Evolutionary conservation across 2,888 invertebrate species (phyloP), one percentile per base, ranked within the genome.

Genomic region (Deilephila porcellus): DNA sequence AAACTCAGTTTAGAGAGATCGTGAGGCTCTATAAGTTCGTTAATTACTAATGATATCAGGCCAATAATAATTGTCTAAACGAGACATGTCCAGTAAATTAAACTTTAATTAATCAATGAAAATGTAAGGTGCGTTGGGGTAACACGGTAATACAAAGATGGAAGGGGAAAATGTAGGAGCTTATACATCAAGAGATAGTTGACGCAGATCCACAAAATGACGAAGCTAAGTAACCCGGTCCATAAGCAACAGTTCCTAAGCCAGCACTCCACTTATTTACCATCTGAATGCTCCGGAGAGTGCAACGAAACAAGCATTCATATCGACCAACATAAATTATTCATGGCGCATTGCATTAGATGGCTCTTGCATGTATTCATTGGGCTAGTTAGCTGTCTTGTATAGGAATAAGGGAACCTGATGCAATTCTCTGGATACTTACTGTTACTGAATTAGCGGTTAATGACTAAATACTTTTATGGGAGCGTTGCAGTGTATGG

Each of bases 301-400:
- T 64, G 20, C 64, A 20, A 11, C 45, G 45, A 1, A 19, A 62
- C 32, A 37, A 45, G 64, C 37, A 45, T 64, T 32, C 45, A 64
- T 45, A 45, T 64, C 45, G 25, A 4, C 32, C 34, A 11, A 8
- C 5, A 56, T 64, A 45, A 20, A 64, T 64, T 64, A 64, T 64
- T 64, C 64, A 64, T 64, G 20, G 37, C 5, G 37, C 45, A 14
- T 64, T 45, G 37, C 64, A 45, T 64, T 64, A 45, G 64, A 20
- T 4, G 19, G 14, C 45, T 64, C 11, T n/a, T 63, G 45, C 20
- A 45, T 37, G n/a, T 63, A 63, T 64, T 56, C 56, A 56, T 56
- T 45, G 45, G 25, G 64, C 45, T 64, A 64, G 45, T 45, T 45
- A 64, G 20, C 64, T 14, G 8, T 8, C n/a, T 32, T 37, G n/a